phyloP scores from a whole-genome alignment of 2,888 invertebrate genomes.

The Actias luna region DNA sequence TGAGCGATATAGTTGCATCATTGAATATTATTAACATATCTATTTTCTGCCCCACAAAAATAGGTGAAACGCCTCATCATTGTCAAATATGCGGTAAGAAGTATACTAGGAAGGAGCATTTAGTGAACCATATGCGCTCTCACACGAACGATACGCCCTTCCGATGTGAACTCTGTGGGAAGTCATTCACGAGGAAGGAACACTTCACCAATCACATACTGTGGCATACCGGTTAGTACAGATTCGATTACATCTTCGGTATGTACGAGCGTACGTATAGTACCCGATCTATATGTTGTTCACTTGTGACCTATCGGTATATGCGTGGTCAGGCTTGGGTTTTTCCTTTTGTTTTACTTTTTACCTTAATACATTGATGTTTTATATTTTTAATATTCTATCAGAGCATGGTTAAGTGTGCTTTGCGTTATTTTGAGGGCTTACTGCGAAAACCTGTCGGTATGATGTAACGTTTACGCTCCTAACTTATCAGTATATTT shows the following conservation, averaged over 20 bases:
- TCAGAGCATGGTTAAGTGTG: neutral
- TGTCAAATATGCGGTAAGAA: slow-evolving; percentile 94
- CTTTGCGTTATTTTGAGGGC: neutral
- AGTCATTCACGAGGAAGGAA: slow-evolving; percentile 93
- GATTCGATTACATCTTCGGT: slow-evolving; percentile 37
- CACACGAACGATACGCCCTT: slow-evolving; percentile 94
- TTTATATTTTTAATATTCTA: neutral
- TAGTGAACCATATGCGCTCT: slow-evolving; percentile 93
- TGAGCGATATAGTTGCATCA: slow-evolving; percentile 75
- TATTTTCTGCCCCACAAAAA: slow-evolving; percentile 74
- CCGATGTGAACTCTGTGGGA: slow-evolving; percentile 93
- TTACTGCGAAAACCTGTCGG: neutral
- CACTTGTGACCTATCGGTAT: slow-evolving; percentile 10
- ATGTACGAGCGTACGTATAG: slow-evolving; percentile 10
- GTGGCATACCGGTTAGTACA: slow-evolving; percentile 89
- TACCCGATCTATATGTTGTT: neutral
- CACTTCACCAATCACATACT: slow-evolving; percentile 95
- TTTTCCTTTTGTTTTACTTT: slow-evolving; percentile 21
- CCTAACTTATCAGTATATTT: too few relatives aligned
- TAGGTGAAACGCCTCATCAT: slow-evolving; percentile 93
- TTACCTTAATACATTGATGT: neutral
- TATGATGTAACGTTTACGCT: too few relatives aligned
- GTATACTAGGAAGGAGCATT: slow-evolving; percentile 93
- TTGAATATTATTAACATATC: slow-evolving; percentile 77
- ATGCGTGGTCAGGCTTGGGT: slow-evolving; percentile 54